phyloP scores from a whole-genome alignment of 2,888 invertebrate species.

The Tetragonisca angustula region DNA sequence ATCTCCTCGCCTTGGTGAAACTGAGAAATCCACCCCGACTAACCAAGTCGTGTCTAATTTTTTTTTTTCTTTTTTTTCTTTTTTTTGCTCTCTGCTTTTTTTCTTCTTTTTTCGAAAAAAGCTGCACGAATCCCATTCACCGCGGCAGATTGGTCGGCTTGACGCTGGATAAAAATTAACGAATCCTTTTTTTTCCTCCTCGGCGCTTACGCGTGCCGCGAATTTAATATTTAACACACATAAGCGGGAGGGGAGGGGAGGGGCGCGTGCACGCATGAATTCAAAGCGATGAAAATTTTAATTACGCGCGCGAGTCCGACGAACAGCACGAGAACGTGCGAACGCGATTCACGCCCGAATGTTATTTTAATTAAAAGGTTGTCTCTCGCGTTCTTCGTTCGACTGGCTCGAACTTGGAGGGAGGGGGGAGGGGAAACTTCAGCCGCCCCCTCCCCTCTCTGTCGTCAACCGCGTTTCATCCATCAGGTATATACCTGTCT shows the following conservation, averaged over 20 bases:
- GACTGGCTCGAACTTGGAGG: neutral
- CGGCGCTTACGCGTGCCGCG: slow-evolving; percentile 1
- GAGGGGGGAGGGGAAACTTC: too few species aligned
- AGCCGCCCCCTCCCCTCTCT: too few species aligned
- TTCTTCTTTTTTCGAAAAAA: neutral
- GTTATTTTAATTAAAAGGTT: slow-evolving; percentile 50
- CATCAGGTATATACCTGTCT: too few species aligned
- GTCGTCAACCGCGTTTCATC: too few species aligned
- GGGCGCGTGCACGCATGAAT: slow-evolving; percentile 4
- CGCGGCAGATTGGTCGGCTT: neutral
- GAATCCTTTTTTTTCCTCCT: slow-evolving; percentile 2
- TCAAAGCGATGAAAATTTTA: slow-evolving; percentile 49
- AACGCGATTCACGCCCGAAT: slow-evolving; percentile 27
- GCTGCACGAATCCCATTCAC: neutral
- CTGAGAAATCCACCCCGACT: neutral
- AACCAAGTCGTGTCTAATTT: neutral
- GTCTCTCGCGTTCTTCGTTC: neutral
- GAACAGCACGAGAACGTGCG: slow-evolving; percentile 14
- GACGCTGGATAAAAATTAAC: slow-evolving; percentile 34
- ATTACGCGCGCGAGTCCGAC: slow-evolving; percentile 27
- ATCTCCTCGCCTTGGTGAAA: neutral
- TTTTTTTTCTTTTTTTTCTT: too few species aligned
- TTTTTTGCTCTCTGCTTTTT: neutral
- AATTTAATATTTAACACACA: slow-evolving; percentile 47
- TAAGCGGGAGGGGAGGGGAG: neutral